A percentile compares a stretch with the other conserved stretches of the same genome.
These are phyloP conservation scores for Bufo bufo DNA, from an alignment of 2,113 vertebrate species.

Conservation along the genomic window DNA sequence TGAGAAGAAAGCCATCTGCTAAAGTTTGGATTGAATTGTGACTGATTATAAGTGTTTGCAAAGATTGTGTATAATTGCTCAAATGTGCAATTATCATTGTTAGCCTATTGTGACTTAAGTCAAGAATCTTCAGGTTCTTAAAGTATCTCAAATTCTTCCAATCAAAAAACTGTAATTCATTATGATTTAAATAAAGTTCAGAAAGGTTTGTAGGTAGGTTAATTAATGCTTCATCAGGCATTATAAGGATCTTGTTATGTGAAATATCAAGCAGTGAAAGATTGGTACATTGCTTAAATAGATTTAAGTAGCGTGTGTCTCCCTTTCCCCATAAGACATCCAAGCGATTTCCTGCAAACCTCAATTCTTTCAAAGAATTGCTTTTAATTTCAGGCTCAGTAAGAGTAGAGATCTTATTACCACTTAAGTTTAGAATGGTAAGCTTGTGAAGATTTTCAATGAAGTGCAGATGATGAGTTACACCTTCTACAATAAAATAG, in stretches of 20 bases:
- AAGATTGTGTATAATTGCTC: constrained; percentile 60
- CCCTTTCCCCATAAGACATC: constrained; percentile 72
- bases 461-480: constrained; percentile 77
- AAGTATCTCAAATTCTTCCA: constrained; percentile 69
- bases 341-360: constrained; percentile 72
- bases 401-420: constrained; percentile 75
- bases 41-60: constrained; percentile 73
- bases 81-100: constrained; percentile 62
- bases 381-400: constrained; percentile 73
- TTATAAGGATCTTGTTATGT: constrained; percentile 65
- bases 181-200: constrained; percentile 65
- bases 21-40: constrained; percentile 72
- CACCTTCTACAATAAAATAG: constrained; percentile 74
- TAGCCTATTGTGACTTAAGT: constrained; percentile 73
- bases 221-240: constrained; percentile 64
- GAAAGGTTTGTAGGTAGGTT: constrained; percentile 67
- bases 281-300: constrained; percentile 72
- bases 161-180: constrained; percentile 64
- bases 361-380: constrained; percentile 72
- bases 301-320: constrained; percentile 61
- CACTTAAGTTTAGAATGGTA: constrained; percentile 72
- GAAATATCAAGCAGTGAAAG: constrained; percentile 76
- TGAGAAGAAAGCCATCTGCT: constrained; percentile 63
- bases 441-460: constrained; percentile 68
- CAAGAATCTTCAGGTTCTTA: constrained; percentile 64